Evolutionary conservation across 1,140 invertebrate species (phyloP).

Genomic region (Penaeus indicus): DNA sequence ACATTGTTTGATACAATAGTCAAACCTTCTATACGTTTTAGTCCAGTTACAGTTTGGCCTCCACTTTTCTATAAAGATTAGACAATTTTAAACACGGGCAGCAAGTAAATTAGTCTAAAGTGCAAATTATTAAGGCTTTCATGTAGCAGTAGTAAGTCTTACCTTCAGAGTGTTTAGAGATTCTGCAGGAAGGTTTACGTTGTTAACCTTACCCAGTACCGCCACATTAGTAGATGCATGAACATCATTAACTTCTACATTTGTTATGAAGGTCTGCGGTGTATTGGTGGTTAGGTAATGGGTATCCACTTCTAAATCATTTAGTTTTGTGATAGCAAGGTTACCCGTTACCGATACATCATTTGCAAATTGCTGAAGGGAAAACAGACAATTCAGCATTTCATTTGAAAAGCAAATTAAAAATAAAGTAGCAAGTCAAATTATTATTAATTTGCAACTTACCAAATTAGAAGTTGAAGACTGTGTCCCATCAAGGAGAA

Average conservation of each 20-base stretch:
- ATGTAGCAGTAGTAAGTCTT: not conserved
- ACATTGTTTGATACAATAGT: not conserved
- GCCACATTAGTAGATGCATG: not conserved
- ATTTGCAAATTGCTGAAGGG: slow-evolving; percentile 5
- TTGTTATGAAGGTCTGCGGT: not conserved
- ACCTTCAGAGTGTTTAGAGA: slow-evolving; percentile 12
- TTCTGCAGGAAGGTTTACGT: not conserved
- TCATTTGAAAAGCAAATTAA: too few relatives aligned
- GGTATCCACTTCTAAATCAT: not conserved
- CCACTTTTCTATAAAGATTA: not conserved
- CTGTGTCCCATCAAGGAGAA: slow-evolving; percentile 13
- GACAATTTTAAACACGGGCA: too few relatives aligned
- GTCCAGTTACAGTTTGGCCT: slow-evolving; percentile 6
- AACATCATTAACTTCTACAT: not conserved
- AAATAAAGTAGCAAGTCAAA: too few relatives aligned
- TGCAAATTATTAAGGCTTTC: not conserved
- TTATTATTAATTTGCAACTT: too few relatives aligned
- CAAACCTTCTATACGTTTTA: not conserved
- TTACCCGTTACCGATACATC: not conserved
- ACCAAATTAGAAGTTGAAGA: slow-evolving; percentile 12
- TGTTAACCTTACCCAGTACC: slow-evolving; percentile 15
- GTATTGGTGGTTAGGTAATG: slow-evolving; percentile 32
- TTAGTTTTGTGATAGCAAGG: not conserved
- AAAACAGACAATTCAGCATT: too few relatives aligned
- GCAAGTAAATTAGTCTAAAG: too few relatives aligned